Conservation (phyloP, 23 tunicate genomes). For the Trididemnum nubilum region DNA sequence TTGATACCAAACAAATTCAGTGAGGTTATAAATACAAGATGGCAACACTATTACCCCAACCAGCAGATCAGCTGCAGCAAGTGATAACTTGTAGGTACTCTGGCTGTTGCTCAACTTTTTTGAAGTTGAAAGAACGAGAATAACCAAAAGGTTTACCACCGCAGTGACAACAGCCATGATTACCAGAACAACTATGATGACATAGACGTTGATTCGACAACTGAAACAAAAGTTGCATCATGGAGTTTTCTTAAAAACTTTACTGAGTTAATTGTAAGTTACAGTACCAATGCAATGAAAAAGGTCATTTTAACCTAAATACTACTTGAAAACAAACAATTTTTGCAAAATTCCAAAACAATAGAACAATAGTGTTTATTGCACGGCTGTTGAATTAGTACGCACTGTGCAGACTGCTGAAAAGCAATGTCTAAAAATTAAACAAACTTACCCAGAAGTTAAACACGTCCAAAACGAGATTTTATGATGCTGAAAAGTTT, state of each 20-base stretch:
- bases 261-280: too few relatives aligned
- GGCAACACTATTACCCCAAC: conserved; percentile 70
- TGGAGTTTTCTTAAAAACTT: too few relatives aligned
- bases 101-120: conserved; percentile 55
- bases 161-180: conserved; percentile 38
- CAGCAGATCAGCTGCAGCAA: conserved; percentile 60
- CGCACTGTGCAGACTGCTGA: too few relatives aligned
- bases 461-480: conserved; percentile 63
- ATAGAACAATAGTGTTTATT: too few relatives aligned
- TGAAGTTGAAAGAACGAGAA: conserved; percentile 37
- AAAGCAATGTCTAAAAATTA: too few relatives aligned
- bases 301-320: too few relatives aligned
- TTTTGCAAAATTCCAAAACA: too few relatives aligned
- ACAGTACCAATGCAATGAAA: too few relatives aligned
- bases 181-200: conserved; percentile 35
- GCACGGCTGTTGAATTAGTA: too few relatives aligned
- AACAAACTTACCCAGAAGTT: conserved; percentile 50
- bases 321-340: too few relatives aligned
- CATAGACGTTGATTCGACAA: conserved; percentile 41
- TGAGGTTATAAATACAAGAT: conserved; percentile 21
- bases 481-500: neutral
- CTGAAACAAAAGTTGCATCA: conserved; percentile 39
- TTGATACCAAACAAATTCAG: neutral
- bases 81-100: conserved; percentile 57
- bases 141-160: conserved; percentile 40